phyloP scores from a whole-genome alignment of 2,113 vertebrate genomes.

The Azemiops feae region DNA sequence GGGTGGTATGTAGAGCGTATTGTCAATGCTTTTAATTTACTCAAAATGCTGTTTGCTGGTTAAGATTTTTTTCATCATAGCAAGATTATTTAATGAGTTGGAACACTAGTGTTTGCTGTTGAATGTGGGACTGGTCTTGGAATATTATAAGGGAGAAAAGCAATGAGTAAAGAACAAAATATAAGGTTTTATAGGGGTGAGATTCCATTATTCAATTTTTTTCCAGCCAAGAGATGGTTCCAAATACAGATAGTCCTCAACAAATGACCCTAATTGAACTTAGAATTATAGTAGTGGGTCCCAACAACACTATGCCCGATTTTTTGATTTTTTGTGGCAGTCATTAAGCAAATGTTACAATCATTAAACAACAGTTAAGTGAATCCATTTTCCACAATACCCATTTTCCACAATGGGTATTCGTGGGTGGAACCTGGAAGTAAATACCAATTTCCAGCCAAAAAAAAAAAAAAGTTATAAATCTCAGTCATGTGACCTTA shows the following conservation, averaged over 20 bases:
- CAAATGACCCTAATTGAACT: background rate
- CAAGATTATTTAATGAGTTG: background rate
- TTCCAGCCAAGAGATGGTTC: background rate
- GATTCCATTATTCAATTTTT: background rate
- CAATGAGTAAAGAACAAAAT: background rate
- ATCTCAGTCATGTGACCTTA: too few species aligned
- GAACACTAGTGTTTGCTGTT: background rate
- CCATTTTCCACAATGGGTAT: too few species aligned
- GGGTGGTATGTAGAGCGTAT: slow-evolving; percentile 16
- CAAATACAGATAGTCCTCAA: background rate
- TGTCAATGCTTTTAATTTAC: background rate
- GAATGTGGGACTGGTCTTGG: rapidly evolving
- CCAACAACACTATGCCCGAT: background rate
- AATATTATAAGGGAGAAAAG: rapidly evolving
- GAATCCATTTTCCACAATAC: too few species aligned
- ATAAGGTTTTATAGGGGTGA: background rate
- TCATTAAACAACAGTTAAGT: too few species aligned
- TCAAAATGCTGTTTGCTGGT: slow-evolving; percentile 16
- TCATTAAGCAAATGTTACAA: too few species aligned
- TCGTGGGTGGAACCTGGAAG: too few species aligned
- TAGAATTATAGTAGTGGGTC: background rate
- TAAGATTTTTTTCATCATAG: slow-evolving; percentile 1
- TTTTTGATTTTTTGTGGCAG: too few species aligned
- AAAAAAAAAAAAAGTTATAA: too few species aligned
- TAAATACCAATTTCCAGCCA: too few species aligned